Percentiles rank a stretch among this genome's conserved stretches.
These are phyloP conservation scores for Acrossocheilus wenchowensis DNA, from an alignment of 2,797 vertebrate genomes.

Conservation along the genomic window DNA sequence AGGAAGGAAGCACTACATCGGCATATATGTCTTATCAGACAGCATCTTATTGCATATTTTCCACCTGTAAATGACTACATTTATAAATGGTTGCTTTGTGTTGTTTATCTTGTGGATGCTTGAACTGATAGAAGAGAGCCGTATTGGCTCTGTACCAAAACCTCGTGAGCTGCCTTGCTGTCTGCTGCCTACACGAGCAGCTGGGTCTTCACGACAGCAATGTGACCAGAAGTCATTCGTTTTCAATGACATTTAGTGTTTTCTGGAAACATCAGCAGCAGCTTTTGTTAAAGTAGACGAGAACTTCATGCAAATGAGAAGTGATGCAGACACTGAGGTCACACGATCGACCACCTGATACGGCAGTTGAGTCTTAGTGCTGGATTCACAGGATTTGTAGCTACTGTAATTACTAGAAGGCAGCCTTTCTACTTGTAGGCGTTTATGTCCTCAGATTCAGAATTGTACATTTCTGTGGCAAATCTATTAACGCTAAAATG, in stretches of 20 bases:
- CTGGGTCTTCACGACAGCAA: neutral
- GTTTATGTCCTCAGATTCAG: too few species aligned
- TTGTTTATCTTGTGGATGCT: constrained; percentile 62
- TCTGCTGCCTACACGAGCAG: neutral
- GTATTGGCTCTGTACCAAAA: constrained; percentile 21
- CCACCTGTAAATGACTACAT: constrained; percentile 61
- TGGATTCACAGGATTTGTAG: neutral
- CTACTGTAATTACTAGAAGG: neutral
- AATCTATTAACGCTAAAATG: neutral
- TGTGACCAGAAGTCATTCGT: neutral
- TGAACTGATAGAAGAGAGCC: constrained; percentile 19
- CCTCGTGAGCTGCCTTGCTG: constrained; percentile 3
- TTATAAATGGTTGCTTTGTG: constrained; percentile 64
- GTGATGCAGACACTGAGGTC: neutral
- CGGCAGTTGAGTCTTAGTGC: neutral
- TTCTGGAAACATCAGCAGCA: constrained; percentile 5
- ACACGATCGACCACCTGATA: neutral
- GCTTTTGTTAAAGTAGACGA: neutral
- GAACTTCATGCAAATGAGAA: neutral
- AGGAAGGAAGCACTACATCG: constrained; percentile 48
- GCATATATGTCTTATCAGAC: constrained; percentile 67
- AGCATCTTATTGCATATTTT: constrained; percentile 67
- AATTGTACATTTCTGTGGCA: neutral
- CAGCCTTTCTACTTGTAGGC: too few species aligned
- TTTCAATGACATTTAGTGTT: neutral